Conservation (phyloP, 2,797 vertebrate species). For the Acomys russatus region DNA sequence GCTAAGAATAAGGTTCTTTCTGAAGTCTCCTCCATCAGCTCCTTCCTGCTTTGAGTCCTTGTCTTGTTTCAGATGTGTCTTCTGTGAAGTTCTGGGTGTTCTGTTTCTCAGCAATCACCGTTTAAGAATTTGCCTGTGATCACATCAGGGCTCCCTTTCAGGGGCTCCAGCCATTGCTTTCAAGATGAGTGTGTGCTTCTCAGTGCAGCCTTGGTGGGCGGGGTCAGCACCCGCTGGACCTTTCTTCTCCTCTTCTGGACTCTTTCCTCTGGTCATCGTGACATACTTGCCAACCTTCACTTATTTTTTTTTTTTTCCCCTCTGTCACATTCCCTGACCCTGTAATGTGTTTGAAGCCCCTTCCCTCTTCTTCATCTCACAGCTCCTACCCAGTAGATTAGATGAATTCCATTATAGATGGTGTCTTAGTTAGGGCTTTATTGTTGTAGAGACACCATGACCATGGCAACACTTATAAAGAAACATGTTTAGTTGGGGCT, state of each 20-base stretch:
- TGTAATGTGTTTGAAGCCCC: neutral
- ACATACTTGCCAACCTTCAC: neutral
- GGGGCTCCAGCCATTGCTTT: neutral
- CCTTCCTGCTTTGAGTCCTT: neutral
- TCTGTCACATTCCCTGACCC: neutral
- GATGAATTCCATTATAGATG: constrained; percentile 26
- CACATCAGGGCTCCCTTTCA: neutral
- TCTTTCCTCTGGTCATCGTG: neutral
- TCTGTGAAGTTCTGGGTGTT: neutral
- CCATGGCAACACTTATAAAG: neutral
- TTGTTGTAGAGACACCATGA: neutral
- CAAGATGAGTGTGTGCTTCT: neutral
- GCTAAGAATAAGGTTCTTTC: neutral
- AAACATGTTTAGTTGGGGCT: neutral
- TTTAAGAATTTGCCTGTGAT: neutral
- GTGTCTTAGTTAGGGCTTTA: neutral
- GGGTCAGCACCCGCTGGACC: neutral
- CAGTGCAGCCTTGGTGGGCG: neutral
- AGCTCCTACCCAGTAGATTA: constrained; percentile 51
- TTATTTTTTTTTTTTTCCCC: neutral
- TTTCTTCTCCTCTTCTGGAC: neutral
- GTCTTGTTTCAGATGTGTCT: neutral
- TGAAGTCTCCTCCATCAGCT: neutral
- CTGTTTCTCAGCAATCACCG: neutral
- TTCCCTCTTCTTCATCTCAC: constrained; percentile 20